phyloP scores from a whole-genome alignment of 2,113 vertebrate genomes.

The Ginglymostoma cirratum region DNA sequence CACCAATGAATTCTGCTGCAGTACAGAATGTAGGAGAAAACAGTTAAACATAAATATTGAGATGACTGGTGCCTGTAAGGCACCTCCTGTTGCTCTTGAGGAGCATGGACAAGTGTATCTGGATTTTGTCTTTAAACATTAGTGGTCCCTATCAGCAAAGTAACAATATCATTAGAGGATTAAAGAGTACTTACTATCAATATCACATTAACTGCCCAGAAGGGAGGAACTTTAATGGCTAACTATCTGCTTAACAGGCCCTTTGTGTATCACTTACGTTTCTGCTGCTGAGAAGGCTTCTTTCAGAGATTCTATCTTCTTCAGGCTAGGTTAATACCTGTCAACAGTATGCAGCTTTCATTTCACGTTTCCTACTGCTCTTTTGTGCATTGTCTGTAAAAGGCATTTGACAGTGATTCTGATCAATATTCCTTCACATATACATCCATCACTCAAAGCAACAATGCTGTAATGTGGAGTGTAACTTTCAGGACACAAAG shows the following conservation, averaged over 20 bases:
- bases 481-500: slow-evolving; percentile 10
- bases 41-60: no score
- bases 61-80: no score
- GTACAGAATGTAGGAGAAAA: no score
- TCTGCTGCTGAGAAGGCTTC: background rate
- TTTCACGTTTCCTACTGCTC: slow-evolving; percentile 23
- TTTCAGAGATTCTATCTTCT: background rate
- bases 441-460: slow-evolving; percentile 33
- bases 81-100: no score
- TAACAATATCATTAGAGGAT: background rate
- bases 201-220: background rate
- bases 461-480: slow-evolving; percentile 23
- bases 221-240: background rate
- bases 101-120: no score
- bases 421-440: slow-evolving; percentile 30
- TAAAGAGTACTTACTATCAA: background rate
- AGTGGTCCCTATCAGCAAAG: background rate
- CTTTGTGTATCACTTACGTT: background rate
- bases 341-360: background rate
- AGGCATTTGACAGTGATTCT: slow-evolving; percentile 25
- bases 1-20: no score
- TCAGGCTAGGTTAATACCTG: background rate
- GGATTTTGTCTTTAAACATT: background rate
- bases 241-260: background rate
- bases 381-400: slow-evolving; percentile 25